Base-by-base conservation (phyloP, 2,888 invertebrate species). In the Gymnocheta viridis region DNA sequence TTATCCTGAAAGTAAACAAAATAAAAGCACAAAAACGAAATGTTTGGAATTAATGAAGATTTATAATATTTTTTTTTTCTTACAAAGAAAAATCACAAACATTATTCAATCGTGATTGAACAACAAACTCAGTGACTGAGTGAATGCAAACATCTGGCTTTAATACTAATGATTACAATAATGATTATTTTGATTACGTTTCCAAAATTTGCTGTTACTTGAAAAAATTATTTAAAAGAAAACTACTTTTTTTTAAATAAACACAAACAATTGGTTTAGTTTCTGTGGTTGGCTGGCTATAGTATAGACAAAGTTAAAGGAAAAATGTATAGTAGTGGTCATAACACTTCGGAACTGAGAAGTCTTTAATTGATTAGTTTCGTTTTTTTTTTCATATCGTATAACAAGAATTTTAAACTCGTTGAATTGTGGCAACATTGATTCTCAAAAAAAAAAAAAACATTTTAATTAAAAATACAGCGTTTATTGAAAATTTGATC, bases 131-230 rank as follows among this genome's bases (percentile, higher is more conserved):
- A 56, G 2, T 24, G 66, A 56, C 1, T 24, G 66, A 66, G 66
- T 47, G 54, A 66, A 76, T 66, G 32, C 14, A 32, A 76, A 69
- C 82, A 78, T 62, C 82, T 82, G 72, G 27, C 70, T 67, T 62
- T 69, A 62, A 69, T 78, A 64, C 74, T 64, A 74, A 82, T 79
- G 64, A 82, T 74, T 73, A 74, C 41, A 56, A 73, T 78, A 74
- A 78, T 82, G 54, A 77, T 67, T 60, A 72, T 72, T 66, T 56
- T 49, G 60, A 49, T 49, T 41, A 66, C 17, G 24, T 56, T 66
- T 70, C 17, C 14, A 49, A 51, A 24, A 29, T 41, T 64, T 66
- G n/a, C 51, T 44, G 14, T 17, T 27, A 27, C 38, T 29, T 24
- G 32, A 17, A 17, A 17, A 32, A 51, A 5, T 51, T 51, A 27